Conservation (phyloP, 1,140 invertebrate species). For the Chelonus insularis region DNA sequence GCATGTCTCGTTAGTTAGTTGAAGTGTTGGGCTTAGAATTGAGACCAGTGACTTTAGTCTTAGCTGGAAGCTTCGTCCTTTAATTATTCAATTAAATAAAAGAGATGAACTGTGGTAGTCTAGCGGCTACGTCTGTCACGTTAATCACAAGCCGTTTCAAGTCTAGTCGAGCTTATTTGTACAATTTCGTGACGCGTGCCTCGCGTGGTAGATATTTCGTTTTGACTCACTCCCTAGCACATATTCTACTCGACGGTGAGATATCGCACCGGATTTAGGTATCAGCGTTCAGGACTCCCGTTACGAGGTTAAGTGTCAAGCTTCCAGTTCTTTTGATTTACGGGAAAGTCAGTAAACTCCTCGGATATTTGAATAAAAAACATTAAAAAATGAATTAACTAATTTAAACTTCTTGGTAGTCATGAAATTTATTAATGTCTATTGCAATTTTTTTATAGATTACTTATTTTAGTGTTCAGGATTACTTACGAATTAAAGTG, state of each 20-base stretch:
- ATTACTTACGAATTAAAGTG: too few species aligned
- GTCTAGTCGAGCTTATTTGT: constrained; percentile 10
- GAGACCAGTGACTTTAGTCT: not conserved
- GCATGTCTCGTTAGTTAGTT: constrained; percentile 22
- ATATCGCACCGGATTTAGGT: not conserved
- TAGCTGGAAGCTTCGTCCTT: constrained; percentile 1
- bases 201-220: constrained; percentile 22
- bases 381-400: too few species aligned
- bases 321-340: constrained; percentile 7
- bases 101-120: constrained; percentile 15
- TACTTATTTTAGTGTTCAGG: too few species aligned
- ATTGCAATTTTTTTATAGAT: too few species aligned
- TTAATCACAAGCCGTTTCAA: constrained; percentile 26
- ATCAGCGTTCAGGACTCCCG: not conserved
- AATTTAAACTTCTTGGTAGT: too few species aligned
- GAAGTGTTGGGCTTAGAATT: constrained; percentile 1
- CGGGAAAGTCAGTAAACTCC: not conserved
- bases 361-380: too few species aligned
- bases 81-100: constrained; percentile 35
- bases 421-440: too few species aligned
- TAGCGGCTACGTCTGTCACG: constrained; percentile 4
- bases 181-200: constrained; percentile 25
- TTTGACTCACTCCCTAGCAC: not conserved
- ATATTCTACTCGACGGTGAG: not conserved
- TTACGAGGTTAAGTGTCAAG: constrained; percentile 7